Evolutionary conservation across 2,797 vertebrate species (phyloP), one percentile per base, ranked within the genome.

Genomic region (Coendou prehensilis): DNA sequence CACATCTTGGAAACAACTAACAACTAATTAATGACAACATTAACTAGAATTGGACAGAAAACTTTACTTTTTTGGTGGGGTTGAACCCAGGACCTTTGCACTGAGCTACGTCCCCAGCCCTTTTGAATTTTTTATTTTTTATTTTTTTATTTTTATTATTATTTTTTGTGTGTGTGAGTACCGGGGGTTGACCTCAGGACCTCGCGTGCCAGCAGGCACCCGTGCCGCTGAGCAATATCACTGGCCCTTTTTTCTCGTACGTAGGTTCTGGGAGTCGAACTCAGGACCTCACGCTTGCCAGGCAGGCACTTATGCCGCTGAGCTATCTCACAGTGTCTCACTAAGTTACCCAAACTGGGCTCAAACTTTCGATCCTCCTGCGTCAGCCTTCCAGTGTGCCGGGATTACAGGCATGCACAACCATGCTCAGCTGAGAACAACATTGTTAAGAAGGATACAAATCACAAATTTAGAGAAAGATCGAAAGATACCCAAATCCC

Each of bases 1-100:
- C 63, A 61, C 2, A 28, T 85, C 76, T 56, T 79, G 67, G 88
- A 67, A 96, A 96, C 94, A 37, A 47, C 64, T 50, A 56, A 91
- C 37, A 54, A 50, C 80, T 59, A 37, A 6, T 69, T n/a, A n/a
- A 37, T 37, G 81, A 69, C 79, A 52, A 57, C 47, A 59, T 69
- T 76, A 81, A 61, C 63, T 37, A 76, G 76, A 94, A 80, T 3
- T 30, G 57, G 41, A 47, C 9, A 15, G 45, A 47, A 47, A 75
- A 75, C 23, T 28, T 75, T 22, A 26, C 69, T 45, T 45, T 45
- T 73, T 23, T 15, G 6, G 33, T 30, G 64, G 30, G 5, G 14
- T 73, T 41, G 41, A 75, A 75, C 73, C 45, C 23, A 75, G 41
- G 71, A 10, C 71, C 37, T 41, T 45, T 3, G 41, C 45, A 47